Conservation (phyloP, 2,888 invertebrate genomes). For the Vannuccia rotundouncinata region DNA sequence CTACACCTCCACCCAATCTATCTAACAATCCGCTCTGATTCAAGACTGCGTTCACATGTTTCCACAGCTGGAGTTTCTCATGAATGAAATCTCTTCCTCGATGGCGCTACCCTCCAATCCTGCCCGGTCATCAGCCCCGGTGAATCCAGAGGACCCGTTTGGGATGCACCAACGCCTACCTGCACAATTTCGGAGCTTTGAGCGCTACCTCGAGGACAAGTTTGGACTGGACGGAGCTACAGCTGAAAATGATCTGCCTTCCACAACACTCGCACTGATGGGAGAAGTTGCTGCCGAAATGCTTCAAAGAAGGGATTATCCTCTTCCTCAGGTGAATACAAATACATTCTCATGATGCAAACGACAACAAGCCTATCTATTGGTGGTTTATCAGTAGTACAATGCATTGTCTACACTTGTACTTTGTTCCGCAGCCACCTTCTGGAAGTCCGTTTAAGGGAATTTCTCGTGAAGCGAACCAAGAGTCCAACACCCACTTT, state of each 20-base stretch:
- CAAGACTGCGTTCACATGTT: no score
- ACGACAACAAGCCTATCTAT: no score
- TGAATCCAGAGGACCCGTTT: neutral
- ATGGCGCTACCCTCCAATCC: neutral
- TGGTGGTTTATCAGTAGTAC: no score
- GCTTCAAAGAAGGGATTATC: constrained; percentile 1
- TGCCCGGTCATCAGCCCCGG: neutral
- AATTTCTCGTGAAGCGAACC: no score
- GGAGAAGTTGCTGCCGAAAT: constrained; percentile 5
- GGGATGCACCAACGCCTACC: constrained; percentile 2
- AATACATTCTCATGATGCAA: no score
- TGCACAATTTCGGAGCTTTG: neutral
- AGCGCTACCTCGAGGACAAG: constrained; percentile 17
- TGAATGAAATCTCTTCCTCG: constrained; percentile 6
- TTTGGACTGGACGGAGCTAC: neutral
- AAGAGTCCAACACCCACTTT: no score
- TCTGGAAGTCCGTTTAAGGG: no score
- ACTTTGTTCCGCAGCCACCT: no score
- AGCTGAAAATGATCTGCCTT: neutral
- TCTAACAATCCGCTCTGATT: no score
- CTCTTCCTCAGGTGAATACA: constrained; percentile 12
- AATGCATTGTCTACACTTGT: no score
- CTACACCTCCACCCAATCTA: no score
- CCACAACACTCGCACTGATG: neutral
- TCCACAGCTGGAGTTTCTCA: neutral